Percentiles rank a stretch among this genome's conserved stretches.
Conservation (phyloP, 2,797 vertebrate species). For the Semotilus atromaculatus region DNA sequence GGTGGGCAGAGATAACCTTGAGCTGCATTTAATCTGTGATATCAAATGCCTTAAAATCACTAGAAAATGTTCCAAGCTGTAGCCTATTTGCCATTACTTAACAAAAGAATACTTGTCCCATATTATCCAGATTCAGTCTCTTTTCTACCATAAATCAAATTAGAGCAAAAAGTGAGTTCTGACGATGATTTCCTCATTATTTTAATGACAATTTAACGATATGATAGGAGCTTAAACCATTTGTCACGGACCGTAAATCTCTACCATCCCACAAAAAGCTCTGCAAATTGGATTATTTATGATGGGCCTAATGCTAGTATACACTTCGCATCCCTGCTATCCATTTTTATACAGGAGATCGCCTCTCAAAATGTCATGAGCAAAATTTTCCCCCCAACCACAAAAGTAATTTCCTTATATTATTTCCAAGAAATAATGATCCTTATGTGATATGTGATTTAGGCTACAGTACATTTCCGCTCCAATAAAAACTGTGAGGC, state of each 20-base stretch:
- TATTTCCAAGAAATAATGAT: too few species aligned
- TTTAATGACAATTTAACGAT: slow-evolving; percentile 70
- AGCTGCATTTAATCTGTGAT: slow-evolving; percentile 15
- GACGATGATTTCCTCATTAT: slow-evolving; percentile 65
- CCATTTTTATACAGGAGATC: slow-evolving; percentile 48
- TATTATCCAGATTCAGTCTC: slow-evolving; percentile 1
- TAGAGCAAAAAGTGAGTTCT: slow-evolving; percentile 46
- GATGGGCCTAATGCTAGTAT: slow-evolving; percentile 60
- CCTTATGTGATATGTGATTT: too few species aligned
- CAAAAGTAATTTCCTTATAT: slow-evolving; percentile 36
- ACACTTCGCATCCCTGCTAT: slow-evolving; percentile 47
- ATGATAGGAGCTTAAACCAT: slow-evolving; percentile 70
- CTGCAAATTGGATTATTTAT: slow-evolving; percentile 72
- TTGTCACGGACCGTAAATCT: slow-evolving; percentile 71
- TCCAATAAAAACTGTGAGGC: not conserved
- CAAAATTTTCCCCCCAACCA: slow-evolving; percentile 11
- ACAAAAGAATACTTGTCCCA: not conserved
- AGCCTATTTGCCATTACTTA: not conserved
- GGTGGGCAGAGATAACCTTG: not conserved
- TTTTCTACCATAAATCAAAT: slow-evolving; percentile 32
- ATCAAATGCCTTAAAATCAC: slow-evolving; percentile 1
- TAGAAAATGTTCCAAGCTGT: slow-evolving; percentile 6
- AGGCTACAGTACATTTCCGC: not conserved
- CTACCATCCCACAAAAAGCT: slow-evolving; percentile 69
- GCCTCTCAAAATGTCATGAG: slow-evolving; percentile 2